phyloP scores from a whole-genome alignment of 2,888 invertebrate genomes.

The Silvanus unidentatus region DNA sequence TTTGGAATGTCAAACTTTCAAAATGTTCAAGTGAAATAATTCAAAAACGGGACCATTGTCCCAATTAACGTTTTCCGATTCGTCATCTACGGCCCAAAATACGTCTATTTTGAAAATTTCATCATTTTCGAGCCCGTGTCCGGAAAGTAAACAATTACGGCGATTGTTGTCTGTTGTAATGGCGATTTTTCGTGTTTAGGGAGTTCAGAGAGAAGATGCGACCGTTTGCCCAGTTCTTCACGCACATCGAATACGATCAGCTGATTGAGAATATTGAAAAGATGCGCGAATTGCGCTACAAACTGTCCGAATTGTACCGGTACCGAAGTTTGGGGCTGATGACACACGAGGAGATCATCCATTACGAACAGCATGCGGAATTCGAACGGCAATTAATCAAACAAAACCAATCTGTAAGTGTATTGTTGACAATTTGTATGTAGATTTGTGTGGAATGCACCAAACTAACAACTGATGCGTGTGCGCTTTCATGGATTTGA shows the following conservation, averaged over 20 bases:
- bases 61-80: too few species aligned
- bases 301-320: slow-evolving; percentile 75
- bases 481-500: slow-evolving; percentile 11
- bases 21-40: too few species aligned
- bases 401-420: slow-evolving; percentile 60
- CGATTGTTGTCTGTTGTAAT: too few species aligned
- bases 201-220: slow-evolving; percentile 79
- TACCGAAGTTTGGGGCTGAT: slow-evolving; percentile 84
- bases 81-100: too few species aligned
- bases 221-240: slow-evolving; percentile 83
- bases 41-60: too few species aligned
- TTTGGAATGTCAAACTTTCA: too few species aligned
- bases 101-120: too few species aligned
- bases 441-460: slow-evolving; percentile 15
- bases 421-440: not conserved
- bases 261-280: slow-evolving; percentile 72
- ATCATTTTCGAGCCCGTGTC: too few species aligned
- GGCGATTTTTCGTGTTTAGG: slow-evolving; percentile 30
- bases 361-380: slow-evolving; percentile 76
- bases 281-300: slow-evolving; percentile 76
- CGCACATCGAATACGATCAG: slow-evolving; percentile 76
- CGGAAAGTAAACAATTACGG: too few species aligned
- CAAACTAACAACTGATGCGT: slow-evolving; percentile 29
- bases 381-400: slow-evolving; percentile 59
- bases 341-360: slow-evolving; percentile 75